These are phyloP conservation scores for Cichladusa arquata DNA, from an alignment of 2,113 vertebrate genomes.

Conservation along the genomic window DNA sequence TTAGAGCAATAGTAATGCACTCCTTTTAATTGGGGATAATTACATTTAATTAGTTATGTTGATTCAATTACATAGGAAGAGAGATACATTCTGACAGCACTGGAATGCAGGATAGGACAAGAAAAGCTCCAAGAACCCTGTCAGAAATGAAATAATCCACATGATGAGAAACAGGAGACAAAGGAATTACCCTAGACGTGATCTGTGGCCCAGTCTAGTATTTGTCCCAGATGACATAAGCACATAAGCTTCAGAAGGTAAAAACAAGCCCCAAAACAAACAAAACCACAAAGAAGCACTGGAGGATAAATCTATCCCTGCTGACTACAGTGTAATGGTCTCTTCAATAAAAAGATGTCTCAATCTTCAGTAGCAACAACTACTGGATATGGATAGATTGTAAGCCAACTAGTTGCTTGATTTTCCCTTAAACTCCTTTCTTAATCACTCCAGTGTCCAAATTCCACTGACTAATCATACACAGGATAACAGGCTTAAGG, in stretches of 20 bases:
- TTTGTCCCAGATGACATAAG: not conserved
- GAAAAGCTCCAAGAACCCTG: not conserved
- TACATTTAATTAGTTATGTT: not conserved
- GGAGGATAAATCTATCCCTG: not conserved
- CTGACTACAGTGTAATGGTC: not conserved
- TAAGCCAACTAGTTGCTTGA: not conserved
- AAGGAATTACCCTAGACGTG: not conserved
- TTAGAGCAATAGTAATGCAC: not conserved
- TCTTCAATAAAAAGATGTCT: not conserved
- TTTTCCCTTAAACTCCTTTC: not conserved
- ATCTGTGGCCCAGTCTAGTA: not conserved
- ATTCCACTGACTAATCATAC: constrained; percentile 3
- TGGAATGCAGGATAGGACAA: not conserved
- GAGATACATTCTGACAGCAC: not conserved
- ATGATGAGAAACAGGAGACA: not conserved
- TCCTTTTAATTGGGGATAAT: not conserved
- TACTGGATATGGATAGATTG: not conserved
- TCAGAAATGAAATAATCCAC: not conserved
- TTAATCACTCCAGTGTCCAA: not conserved
- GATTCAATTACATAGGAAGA: not conserved
- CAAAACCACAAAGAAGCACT: not conserved
- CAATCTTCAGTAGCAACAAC: not conserved
- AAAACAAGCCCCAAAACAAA: not conserved
- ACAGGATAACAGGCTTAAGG: not conserved
- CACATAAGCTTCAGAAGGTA: not conserved